Conservation (phyloP, 2,888 invertebrate genomes). For the Drymonia ruficornis region DNA sequence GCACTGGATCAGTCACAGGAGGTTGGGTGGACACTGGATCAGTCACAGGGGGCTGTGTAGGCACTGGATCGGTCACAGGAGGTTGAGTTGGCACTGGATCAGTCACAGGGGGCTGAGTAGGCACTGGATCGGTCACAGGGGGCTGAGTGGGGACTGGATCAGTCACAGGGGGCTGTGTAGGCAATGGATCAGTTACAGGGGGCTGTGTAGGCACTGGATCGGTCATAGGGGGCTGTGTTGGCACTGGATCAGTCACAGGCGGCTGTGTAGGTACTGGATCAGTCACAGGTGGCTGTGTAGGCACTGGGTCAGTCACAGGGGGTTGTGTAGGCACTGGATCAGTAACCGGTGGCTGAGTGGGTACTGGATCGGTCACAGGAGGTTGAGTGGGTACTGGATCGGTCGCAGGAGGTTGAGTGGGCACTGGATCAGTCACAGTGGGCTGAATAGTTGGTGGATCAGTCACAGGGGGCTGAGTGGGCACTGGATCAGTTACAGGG, state of each 20-base stretch:
- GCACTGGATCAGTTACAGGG: neutral
- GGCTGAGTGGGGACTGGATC: neutral
- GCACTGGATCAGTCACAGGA: too few relatives aligned
- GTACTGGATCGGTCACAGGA: neutral
- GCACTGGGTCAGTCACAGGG: neutral
- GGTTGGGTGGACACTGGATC: too few relatives aligned
- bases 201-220: too few relatives aligned
- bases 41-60: too few relatives aligned
- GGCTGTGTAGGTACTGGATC: neutral
- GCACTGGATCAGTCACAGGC: too few relatives aligned
- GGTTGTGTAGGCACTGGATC: slow-evolving; percentile 1
- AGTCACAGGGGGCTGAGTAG: neutral
- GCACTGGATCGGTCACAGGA: too few relatives aligned
- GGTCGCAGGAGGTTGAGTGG: neutral
- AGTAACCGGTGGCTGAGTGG: slow-evolving; percentile 10
- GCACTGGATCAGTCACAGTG: neutral
- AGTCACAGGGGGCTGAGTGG: neutral
- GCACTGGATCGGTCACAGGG: neutral
- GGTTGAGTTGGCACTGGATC: neutral
- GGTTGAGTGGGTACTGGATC: neutral
- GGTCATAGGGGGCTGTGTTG: too few relatives aligned
- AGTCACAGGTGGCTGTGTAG: slow-evolving; percentile 1
- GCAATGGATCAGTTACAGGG: too few relatives aligned
- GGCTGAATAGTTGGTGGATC: neutral
- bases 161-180: neutral